phyloP scores from a whole-genome alignment of 2,113 vertebrate species.

The Chionomys nivalis region DNA sequence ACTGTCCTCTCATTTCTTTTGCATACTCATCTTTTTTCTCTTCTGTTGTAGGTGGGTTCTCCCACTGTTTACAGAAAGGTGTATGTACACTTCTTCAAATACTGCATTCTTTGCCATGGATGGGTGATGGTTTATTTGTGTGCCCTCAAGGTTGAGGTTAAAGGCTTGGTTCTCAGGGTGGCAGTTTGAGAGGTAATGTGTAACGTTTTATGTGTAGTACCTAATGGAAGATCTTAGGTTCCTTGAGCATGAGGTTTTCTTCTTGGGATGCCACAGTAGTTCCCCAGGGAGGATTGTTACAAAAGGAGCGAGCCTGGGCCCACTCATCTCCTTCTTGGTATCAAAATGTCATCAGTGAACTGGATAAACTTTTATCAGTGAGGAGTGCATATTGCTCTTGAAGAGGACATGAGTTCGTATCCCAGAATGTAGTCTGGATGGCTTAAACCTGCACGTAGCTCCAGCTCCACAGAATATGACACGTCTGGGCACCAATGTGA shows the following conservation, averaged over 20 bases:
- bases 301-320: neutral
- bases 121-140: neutral
- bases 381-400: neutral
- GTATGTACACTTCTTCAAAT: neutral
- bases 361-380: neutral
- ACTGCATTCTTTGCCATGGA: neutral
- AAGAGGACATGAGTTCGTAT: neutral
- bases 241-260: neutral
- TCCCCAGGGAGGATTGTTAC: neutral
- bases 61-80: neutral
- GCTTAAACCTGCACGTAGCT: neutral
- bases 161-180: neutral
- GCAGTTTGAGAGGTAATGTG: neutral
- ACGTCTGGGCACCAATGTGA: no score
- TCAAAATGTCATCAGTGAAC: neutral
- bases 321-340: neutral
- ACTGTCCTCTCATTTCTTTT: neutral
- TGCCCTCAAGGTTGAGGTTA: neutral
- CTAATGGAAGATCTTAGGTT: neutral
- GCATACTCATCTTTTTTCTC: neutral
- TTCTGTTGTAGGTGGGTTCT: neutral
- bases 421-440: neutral
- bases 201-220: neutral
- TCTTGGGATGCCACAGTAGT: neutral
- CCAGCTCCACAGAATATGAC: neutral